Conservation (phyloP, 1,140 invertebrate species). For the Lamellibrachia luymesi region DNA sequence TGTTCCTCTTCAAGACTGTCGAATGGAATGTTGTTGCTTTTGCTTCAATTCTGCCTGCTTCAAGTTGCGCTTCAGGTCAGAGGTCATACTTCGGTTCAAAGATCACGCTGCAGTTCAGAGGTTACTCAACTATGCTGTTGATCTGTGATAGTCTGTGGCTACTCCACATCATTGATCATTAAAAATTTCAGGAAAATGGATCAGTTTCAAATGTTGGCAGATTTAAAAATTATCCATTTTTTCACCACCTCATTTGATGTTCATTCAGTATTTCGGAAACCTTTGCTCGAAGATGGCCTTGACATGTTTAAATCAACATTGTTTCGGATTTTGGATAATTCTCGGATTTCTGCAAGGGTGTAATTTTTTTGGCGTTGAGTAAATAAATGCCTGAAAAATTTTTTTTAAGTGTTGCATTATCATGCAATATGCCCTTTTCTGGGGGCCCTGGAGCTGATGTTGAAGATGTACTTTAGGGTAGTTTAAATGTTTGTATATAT, state of each 20-base stretch:
- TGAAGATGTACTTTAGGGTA: neutral
- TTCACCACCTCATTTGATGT: neutral
- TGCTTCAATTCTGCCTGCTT: neutral
- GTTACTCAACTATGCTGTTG: neutral
- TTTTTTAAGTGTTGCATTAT: neutral
- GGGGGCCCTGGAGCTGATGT: neutral
- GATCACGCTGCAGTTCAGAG: neutral
- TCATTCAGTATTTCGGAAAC: neutral
- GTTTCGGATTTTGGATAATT: neutral
- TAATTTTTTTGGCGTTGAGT: too few species aligned
- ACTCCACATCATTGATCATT: neutral
- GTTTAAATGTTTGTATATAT: neutral
- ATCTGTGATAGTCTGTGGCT: neutral
- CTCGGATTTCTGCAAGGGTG: neutral
- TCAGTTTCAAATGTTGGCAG: neutral
- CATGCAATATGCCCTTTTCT: neutral
- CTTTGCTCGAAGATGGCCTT: neutral
- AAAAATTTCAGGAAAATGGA: neutral
- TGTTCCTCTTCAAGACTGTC: neutral
- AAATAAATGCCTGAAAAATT: neutral
- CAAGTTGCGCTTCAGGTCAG: neutral
- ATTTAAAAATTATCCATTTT: neutral
- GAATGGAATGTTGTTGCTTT: neutral
- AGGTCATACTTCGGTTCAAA: neutral
- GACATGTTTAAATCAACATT: neutral